Base-by-base conservation (phyloP, 2,113 vertebrate species). In the Labeo catla region DNA sequence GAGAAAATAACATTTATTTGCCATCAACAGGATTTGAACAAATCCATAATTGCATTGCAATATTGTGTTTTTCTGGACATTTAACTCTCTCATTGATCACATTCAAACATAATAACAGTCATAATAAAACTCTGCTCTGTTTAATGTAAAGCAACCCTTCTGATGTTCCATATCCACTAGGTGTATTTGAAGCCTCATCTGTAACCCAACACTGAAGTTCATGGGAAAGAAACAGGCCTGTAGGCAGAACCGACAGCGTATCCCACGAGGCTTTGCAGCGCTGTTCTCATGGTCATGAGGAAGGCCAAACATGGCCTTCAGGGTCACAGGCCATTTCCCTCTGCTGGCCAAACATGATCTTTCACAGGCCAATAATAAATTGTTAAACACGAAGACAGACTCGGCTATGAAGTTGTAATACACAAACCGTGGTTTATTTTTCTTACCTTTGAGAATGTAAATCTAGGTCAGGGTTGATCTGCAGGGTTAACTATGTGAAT, bases 211-310 rank as follows among this genome's bases (percentile, higher is more conserved):
- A 39, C 21, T 59, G 39, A 76, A 74, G 92, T 93, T 92, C 93
- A 90, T 93, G 93, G 93, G 93, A 95, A 95, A 86, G 91, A 91
- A 93, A 91, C 89, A 92, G 89, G 19, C 43, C 80, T 36, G 88
- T 21, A 74, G 85, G 77, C 88, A 89, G 92, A 92, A 90, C 72
- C 11, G 76, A 76, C 34, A 4, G 73, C 87, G 86, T 76, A 90
- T 93, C 93, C 90, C 92, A 91, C 36, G 85, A 91, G 91, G 76
- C 90, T 87, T 81, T 89, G 84, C 87, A 89, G 87, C 72, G 86
- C 5, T 57, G 92, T 93, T 95, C 93, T 94, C 93, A 94, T 92
- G 92, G 83, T 61, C 77, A 74, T 28, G 77, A 82, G 82, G 47
- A 47, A 81, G 74, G 82, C 63, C 87, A 91, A 89, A 92, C 89